Evolutionary conservation across 1,140 invertebrate genomes (phyloP), one percentile per base, ranked within the genome.

Genomic region (Orussus abietinus): DNA sequence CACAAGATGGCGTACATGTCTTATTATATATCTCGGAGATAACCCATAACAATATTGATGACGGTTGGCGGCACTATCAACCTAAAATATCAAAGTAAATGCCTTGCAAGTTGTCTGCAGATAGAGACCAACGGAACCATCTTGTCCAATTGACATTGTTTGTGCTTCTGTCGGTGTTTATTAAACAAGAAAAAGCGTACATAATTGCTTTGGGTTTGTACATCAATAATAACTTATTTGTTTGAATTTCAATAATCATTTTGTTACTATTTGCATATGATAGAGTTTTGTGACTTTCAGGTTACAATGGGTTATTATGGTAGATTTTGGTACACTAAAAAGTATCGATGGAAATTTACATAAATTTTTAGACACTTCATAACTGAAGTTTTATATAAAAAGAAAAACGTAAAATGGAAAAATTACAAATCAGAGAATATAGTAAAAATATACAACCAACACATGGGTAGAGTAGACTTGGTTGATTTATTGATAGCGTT

Each of bases 401-500:
- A n/a, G n/a, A n/a, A n/a, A n/a, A n/a, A n/a, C n/a, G n/a, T n/a
- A n/a, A n/a, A n/a, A n/a, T n/a, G n/a, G n/a, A n/a, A n/a, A n/a
- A n/a, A n/a, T n/a, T n/a, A n/a, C n/a, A n/a, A n/a, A n/a, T n/a
- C n/a, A n/a, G n/a, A n/a, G n/a, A n/a, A n/a, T n/a, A n/a, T n/a
- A n/a, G 62, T 75, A 2, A 57, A 58, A 38, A 45, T 61, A 31
- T 75, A 75, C 48, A 75, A 73, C 50, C 47, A 51, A 28, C 52
- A 63, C 38, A 49, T 55, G 37, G 47, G 50, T 43, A 58, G 62
- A 43, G 62, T 68, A 33, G 60, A 68, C 44, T 55, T 74, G 32
- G 63, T 61, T 43, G 72, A 75, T 57, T 69, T 62, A 43, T 61
- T 74, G 49, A 59, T 72, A 47, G 60, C 59, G 34, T 57, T 66